phyloP scores from a whole-genome alignment of 2,888 invertebrate genomes.

The Subacronicta megacephala region DNA sequence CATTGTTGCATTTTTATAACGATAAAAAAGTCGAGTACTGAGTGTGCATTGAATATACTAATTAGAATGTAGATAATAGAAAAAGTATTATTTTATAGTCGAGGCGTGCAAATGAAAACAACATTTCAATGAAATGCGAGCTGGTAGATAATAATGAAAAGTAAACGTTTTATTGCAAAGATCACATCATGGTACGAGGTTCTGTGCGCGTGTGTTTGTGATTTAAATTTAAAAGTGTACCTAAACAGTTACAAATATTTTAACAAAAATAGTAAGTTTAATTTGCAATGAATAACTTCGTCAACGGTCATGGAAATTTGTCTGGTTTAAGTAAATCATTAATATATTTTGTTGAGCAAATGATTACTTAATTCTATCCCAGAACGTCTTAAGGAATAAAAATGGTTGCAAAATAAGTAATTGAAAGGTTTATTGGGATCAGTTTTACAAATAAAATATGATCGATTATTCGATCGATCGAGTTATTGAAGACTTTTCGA shows the following conservation, averaged over 20 bases:
- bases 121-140: constrained; percentile 39
- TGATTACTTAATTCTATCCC: constrained; percentile 29
- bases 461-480: no score
- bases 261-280: background rate
- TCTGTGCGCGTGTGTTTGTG: background rate
- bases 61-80: constrained; percentile 58
- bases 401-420: constrained; percentile 42
- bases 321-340: background rate
- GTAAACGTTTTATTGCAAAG: constrained; percentile 14
- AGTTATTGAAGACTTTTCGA: no score
- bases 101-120: constrained; percentile 49
- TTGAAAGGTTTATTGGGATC: constrained; percentile 49
- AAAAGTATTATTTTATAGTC: constrained; percentile 54
- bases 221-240: no score
- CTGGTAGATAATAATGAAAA: constrained; percentile 33
- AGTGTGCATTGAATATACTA: constrained; percentile 51
- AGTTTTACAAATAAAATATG: constrained; percentile 44
- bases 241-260: background rate
- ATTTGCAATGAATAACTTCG: background rate
- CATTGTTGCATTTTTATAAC: constrained; percentile 57
- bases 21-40: constrained; percentile 51
- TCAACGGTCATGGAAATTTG: constrained; percentile 12
- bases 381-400: background rate
- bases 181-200: constrained; percentile 3
- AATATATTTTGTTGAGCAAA: constrained; percentile 4